A percentile compares a stretch with the other conserved stretches of the same genome.
phyloP scores from a whole-genome alignment of 2,113 vertebrate species.

The Fulica atra region DNA sequence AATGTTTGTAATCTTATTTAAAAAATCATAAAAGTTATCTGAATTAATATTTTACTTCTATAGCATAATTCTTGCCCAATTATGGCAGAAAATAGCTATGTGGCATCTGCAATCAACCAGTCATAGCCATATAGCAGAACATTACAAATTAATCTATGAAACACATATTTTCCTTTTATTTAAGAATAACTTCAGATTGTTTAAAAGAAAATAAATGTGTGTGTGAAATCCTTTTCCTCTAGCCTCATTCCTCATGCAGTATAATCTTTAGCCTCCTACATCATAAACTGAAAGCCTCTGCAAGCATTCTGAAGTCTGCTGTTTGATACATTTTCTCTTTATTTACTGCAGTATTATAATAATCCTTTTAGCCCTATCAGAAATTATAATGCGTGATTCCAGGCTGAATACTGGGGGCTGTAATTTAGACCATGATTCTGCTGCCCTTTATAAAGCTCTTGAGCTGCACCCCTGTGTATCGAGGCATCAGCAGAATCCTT shows the following conservation, averaged over 20 bases:
- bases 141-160: neutral
- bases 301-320: constrained; percentile 21
- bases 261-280: neutral
- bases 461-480: neutral
- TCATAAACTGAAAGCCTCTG: neutral
- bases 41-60: neutral
- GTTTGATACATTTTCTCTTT: constrained; percentile 30
- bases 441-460: constrained; percentile 39
- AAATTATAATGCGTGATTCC: neutral
- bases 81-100: neutral
- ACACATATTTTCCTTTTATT: neutral
- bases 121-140: neutral
- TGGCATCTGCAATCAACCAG: neutral
- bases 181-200: neutral
- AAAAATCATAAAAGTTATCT: neutral
- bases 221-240: constrained; percentile 5
- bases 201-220: neutral
- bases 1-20: neutral
- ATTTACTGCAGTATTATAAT: constrained; percentile 42
- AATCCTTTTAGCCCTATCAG: constrained; percentile 41
- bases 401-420: neutral
- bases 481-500: constrained; percentile 39
- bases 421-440: constrained; percentile 41
- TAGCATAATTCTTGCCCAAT: neutral
- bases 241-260: neutral